These are phyloP conservation scores for Etheostoma perlongum DNA, from an alignment of 2,797 vertebrate species.

Conservation along the genomic window DNA sequence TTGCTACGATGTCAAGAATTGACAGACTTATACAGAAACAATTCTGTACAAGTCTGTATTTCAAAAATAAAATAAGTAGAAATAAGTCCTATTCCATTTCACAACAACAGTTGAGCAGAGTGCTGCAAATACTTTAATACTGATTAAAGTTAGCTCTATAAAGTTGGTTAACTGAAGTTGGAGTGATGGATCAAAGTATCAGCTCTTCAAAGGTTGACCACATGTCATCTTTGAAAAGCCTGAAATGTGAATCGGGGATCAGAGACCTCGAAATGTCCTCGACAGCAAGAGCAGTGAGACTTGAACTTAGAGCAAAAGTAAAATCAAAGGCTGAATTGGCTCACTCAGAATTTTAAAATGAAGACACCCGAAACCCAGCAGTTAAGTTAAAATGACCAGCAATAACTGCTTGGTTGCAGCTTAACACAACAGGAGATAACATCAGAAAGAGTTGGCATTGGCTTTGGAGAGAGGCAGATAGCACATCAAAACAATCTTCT, in stretches of 20 bases:
- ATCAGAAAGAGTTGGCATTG: conserved; percentile 27
- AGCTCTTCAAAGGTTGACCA: conserved; percentile 45
- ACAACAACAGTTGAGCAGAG: neutral
- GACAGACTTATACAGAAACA: neutral
- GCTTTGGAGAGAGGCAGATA: conserved; percentile 14
- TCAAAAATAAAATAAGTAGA: neutral
- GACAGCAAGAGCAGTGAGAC: conserved; percentile 13
- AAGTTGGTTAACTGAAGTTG: conserved; percentile 23
- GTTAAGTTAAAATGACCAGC: conserved; percentile 13
- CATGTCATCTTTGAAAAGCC: conserved; percentile 34
- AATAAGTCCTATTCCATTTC: neutral
- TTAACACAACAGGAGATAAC: conserved; percentile 10
- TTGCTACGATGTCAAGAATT: neutral
- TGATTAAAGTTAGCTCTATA: conserved; percentile 6
- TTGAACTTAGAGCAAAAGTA: conserved; percentile 19
- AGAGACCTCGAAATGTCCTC: conserved; percentile 43
- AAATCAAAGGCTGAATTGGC: conserved; percentile 41
- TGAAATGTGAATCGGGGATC: conserved; percentile 38
- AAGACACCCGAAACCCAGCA: neutral
- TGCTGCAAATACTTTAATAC: neutral
- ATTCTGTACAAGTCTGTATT: neutral
- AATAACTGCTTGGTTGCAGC: conserved; percentile 15
- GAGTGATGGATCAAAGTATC: conserved; percentile 40
- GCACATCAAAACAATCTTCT: conserved; percentile 29
- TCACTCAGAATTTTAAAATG: conserved; percentile 7